These are phyloP conservation scores for Loris lydekkerianus DNA, from an alignment of 2,797 vertebrate species.

Conservation along the genomic window DNA sequence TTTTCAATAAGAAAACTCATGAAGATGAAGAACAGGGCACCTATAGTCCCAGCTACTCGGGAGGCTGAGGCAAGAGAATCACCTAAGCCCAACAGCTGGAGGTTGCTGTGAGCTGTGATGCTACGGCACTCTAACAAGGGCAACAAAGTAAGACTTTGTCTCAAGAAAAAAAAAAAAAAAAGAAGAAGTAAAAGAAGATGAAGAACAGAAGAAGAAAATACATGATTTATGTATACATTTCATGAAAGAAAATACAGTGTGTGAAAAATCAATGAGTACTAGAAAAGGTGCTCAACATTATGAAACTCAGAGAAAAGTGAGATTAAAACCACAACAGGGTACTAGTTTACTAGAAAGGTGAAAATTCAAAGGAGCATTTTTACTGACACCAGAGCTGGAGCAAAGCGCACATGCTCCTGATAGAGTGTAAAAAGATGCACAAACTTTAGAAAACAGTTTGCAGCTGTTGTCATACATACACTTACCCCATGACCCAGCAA, in stretches of 20 bases:
- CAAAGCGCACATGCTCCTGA: not conserved
- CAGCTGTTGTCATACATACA: not conserved
- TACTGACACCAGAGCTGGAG: not conserved
- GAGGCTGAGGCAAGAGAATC: no score
- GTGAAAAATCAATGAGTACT: not conserved
- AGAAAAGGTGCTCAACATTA: not conserved
- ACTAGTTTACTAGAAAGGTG: not conserved
- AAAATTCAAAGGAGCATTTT: not conserved
- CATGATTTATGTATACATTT: not conserved
- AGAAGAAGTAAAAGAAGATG: not conserved
- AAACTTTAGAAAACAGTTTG: conserved; percentile 28
- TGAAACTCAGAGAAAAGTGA: not conserved
- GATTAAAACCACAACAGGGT: not conserved
- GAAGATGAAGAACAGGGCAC: not conserved
- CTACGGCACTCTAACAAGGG: no score
- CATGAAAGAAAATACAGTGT: not conserved
- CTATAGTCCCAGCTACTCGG: no score
- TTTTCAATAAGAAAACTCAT: not conserved
- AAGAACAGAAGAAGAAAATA: not conserved
- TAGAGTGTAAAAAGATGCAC: not conserved
- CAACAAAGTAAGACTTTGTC: no score
- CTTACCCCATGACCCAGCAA: not conserved
- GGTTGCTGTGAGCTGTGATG: no score
- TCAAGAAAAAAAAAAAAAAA: not conserved
- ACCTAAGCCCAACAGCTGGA: no score